These are phyloP conservation scores for Chloroceryle aenea DNA, from an alignment of 2,113 vertebrate species.

Conservation along the genomic window DNA sequence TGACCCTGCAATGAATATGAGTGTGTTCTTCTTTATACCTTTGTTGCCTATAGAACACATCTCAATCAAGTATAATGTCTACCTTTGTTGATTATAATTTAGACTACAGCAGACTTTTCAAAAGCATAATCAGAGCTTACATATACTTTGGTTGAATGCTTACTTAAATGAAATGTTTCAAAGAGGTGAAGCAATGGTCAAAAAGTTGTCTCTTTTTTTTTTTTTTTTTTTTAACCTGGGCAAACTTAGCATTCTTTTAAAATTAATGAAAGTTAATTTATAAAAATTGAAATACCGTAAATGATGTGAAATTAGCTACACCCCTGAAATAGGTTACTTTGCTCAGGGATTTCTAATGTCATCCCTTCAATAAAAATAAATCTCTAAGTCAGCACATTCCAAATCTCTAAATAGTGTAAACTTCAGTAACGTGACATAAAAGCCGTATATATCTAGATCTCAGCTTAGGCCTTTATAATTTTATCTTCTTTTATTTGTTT, in stretches of 20 bases:
- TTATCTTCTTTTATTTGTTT: neutral
- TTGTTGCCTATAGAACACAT: neutral
- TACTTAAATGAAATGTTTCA: neutral
- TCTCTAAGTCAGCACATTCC: neutral
- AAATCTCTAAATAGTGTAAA: neutral
- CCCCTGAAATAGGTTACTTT: neutral
- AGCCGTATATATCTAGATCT: neutral
- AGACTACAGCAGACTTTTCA: neutral
- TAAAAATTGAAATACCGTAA: neutral
- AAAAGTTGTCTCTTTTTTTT: neutral
- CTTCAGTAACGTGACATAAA: neutral
- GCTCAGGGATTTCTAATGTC: neutral
- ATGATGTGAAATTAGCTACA: neutral
- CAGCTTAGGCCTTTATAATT: neutral
- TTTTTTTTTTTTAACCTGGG: neutral
- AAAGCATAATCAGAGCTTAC: neutral
- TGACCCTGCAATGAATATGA: neutral
- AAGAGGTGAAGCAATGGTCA: neutral
- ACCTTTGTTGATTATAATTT: neutral
- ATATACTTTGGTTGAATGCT: neutral
- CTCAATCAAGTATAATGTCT: neutral
- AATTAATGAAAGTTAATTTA: neutral
- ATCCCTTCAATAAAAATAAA: neutral
- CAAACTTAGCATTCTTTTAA: neutral
- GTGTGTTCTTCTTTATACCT: neutral